Conservation (phyloP, 2,797 vertebrate genomes). For the Sorex maritimensis region DNA sequence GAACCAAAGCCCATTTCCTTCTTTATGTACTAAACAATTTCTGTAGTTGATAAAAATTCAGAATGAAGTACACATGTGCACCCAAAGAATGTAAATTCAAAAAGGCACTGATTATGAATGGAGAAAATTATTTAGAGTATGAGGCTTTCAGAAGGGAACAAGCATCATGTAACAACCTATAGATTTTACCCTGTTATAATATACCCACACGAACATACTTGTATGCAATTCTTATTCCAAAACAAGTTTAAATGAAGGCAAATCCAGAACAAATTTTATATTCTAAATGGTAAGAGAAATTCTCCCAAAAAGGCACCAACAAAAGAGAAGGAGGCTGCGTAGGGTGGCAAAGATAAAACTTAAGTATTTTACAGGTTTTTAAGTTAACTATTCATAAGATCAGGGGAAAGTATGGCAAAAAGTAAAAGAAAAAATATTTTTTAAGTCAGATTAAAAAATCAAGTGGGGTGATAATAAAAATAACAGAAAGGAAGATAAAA, state of each 20-base stretch:
- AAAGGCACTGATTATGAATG: background rate
- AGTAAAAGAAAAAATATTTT: background rate
- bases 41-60: conserved; percentile 58
- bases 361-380: conserved; percentile 51
- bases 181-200: conserved; percentile 2
- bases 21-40: background rate
- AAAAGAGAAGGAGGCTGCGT: background rate
- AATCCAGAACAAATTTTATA: background rate
- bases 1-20: conserved; percentile 41
- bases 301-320: conserved; percentile 1
- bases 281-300: conserved; percentile 15
- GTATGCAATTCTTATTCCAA: conserved; percentile 33
- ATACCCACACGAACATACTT: background rate
- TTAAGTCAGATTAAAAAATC: too few species aligned
- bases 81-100: conserved; percentile 38
- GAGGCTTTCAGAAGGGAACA: background rate
- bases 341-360: conserved; percentile 4
- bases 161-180: background rate
- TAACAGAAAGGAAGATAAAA: conserved; percentile 7
- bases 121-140: background rate
- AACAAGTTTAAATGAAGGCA: conserved; percentile 63
- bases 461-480: conserved; percentile 47
- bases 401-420: background rate
- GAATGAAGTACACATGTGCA: conserved; percentile 24
- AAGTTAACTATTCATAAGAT: conserved; percentile 1